Base-by-base conservation (phyloP, 2,797 vertebrate species). In the Passerculus sandwichensis region DNA sequence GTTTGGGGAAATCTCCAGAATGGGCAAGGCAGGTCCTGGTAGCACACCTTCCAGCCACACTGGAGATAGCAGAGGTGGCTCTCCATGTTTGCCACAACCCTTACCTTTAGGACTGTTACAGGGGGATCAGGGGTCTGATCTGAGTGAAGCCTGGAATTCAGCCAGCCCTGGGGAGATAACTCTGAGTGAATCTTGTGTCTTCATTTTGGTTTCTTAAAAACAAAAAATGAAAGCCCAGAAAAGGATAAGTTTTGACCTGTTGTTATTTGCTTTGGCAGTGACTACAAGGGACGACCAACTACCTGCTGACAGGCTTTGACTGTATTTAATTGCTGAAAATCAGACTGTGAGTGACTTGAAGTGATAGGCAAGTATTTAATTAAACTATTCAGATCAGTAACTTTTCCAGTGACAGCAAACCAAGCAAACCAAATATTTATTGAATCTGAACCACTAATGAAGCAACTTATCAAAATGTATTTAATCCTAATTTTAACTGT, bases 301-400 rank as follows among this genome's bases (percentile, higher is more conserved):
- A 81, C 69, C 30, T 77, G 47, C 56, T 93, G 70, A 77, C 73
- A 89, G 70, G 65, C 48, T 81, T 85, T 70, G 51, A 50, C 75
- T 85, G 20, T 32, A 47, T 64, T 91, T 91, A 86, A 88, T 96
- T 94, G 53, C 92, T 79, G 89, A 93, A 95, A 95, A 76, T 88
- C 60, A 84, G 53, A 81, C 44, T 80, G 42, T 11, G 1, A 84
- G 53, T 67, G 70, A 92, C 60, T 91, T 76, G 62, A 83, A 86
- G 18, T 76, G 76, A 84, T 82, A 70, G 70, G 45, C 60, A 94
- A 89, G 60, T 60, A 56, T 27, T 59, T 88, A 82, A 72, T 67
- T 22, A 82, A 88, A 89, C 70, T 71, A 32, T 73, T 81, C 66
- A 75, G 36, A 85, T 75, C 73, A 48, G 76, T 73, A 84, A 78